These are phyloP conservation scores for Hydroisotoma schaefferi DNA, from an alignment of 2,888 invertebrate genomes.

Conservation along the genomic window DNA sequence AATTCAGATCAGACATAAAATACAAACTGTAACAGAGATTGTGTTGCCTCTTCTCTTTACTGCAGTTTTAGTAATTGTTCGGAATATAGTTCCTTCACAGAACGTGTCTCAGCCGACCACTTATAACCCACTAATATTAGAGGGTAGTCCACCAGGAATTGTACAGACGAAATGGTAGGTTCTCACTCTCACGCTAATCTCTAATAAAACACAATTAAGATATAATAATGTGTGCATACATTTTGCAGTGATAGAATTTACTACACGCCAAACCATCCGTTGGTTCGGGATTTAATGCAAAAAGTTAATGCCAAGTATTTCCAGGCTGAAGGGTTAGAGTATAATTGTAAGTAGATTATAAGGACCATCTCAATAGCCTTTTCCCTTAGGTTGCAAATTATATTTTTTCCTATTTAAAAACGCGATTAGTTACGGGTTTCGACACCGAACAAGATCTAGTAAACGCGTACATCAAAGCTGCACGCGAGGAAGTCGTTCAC, in stretches of 20 bases:
- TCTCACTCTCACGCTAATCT: background rate
- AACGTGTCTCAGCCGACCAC: slow-evolving; percentile 51
- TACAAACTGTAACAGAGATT: slow-evolving; percentile 66
- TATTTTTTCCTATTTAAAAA: background rate
- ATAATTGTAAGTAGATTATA: slow-evolving; percentile 38
- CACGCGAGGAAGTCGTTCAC: slow-evolving; percentile 21
- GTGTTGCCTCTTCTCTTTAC: slow-evolving; percentile 65
- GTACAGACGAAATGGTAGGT: slow-evolving; percentile 39
- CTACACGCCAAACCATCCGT: slow-evolving; percentile 42
- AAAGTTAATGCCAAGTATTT: slow-evolving; percentile 42
- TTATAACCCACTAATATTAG: slow-evolving; percentile 50
- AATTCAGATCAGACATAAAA: slow-evolving; percentile 68
- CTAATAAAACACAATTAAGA: background rate
- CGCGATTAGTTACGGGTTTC: slow-evolving; percentile 36
- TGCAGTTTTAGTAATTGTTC: slow-evolving; percentile 67
- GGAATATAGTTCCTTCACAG: slow-evolving; percentile 64
- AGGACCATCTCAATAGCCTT: background rate
- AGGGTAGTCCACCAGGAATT: slow-evolving; percentile 31
- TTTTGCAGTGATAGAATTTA: slow-evolving; percentile 42
- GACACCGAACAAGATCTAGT: slow-evolving; percentile 42
- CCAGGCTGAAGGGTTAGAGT: slow-evolving; percentile 26
- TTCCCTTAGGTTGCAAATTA: background rate
- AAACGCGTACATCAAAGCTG: slow-evolving; percentile 27
- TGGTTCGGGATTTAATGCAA: slow-evolving; percentile 43
- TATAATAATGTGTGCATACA: background rate